Base-by-base conservation (phyloP, 2,888 invertebrate genomes). In the Cheilosia urbana region DNA sequence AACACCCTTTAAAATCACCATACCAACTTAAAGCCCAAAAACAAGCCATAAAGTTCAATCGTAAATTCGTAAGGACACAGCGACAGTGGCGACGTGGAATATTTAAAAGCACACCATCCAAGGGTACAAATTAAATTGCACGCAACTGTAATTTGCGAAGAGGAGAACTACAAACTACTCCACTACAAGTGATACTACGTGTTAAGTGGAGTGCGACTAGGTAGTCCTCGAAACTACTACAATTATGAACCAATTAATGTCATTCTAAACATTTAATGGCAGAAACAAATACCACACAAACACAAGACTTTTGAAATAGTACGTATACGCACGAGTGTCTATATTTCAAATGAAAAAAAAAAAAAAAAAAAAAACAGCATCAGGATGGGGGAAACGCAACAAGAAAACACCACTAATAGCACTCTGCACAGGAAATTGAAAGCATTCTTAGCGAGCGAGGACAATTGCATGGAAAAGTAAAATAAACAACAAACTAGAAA, bases 171-270 rank as follows among this genome's bases (percentile, higher is more conserved):
- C 65, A 17, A 63, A 72, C 57, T 45, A 63, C 63, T 69, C 34
- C 42, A 58, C 42, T 45, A 21, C 49, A 24, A 71, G 45, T 42
- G 17, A 65, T 51, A 51, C 60, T 72, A 77, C 71, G 58, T 68
- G 78, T 49, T 42, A 78, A 82, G 72, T 78, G 42, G 34, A 11
- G 5, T 55, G 4, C 13, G 4, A 37, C 3, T 37, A 68, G 49
- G 66, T 60, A 57, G 62, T 68, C 11, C 42, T 66, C 58, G 37
- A 62, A 62, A 82, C 62, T 49, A 75, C 30, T 60, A 75, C 69
- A 53, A 75, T 80, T 80, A 84, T 69, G 65, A 75, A 55, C 60
- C 69, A 75, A 80, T 84, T 84, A 80, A 80, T 60, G 80, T 51
- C 69, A 55, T 80, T 80, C 69, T 37, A 65, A 69, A 40, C 53